phyloP scores from a whole-genome alignment of 2,888 invertebrate species.

The Diadegma fenestrale region DNA sequence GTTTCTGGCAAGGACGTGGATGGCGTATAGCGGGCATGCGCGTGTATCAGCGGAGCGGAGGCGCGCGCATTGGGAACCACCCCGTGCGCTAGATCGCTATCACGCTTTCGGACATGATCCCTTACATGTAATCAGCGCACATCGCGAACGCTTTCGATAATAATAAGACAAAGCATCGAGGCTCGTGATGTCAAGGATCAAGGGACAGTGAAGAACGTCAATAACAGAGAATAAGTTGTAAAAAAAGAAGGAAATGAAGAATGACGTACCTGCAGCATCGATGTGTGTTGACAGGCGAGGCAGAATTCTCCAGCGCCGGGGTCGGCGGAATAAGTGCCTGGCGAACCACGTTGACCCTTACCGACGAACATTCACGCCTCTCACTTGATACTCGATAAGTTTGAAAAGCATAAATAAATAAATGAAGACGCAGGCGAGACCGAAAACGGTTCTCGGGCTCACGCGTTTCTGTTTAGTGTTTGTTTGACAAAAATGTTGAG shows the following conservation, averaged over 20 bases:
- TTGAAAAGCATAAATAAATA: neutral
- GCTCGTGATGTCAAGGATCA: neutral
- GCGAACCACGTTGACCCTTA: constrained; percentile 73
- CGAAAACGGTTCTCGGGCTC: neutral
- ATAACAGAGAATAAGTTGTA: neutral
- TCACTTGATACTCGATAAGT: constrained; percentile 17
- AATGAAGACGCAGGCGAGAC: neutral
- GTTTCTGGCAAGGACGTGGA: constrained; percentile 25
- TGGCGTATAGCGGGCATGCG: constrained; percentile 29
- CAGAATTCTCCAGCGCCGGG: constrained; percentile 74
- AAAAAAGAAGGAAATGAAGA: neutral
- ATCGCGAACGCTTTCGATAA: neutral
- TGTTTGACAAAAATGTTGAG: neutral
- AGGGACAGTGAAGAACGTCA: neutral
- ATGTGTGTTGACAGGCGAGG: constrained; percentile 78
- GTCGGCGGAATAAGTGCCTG: constrained; percentile 73
- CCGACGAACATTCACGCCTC: constrained; percentile 75
- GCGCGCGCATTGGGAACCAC: constrained; percentile 60
- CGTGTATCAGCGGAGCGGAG: constrained; percentile 19
- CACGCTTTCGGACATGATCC: constrained; percentile 16
- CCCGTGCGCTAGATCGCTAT: constrained; percentile 32
- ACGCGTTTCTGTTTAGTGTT: neutral
- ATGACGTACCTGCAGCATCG: constrained; percentile 82
- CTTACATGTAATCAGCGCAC: neutral
- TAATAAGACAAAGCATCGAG: neutral